Conservation (phyloP, 2,113 vertebrate genomes). For the Gallinago paraguaiae region DNA sequence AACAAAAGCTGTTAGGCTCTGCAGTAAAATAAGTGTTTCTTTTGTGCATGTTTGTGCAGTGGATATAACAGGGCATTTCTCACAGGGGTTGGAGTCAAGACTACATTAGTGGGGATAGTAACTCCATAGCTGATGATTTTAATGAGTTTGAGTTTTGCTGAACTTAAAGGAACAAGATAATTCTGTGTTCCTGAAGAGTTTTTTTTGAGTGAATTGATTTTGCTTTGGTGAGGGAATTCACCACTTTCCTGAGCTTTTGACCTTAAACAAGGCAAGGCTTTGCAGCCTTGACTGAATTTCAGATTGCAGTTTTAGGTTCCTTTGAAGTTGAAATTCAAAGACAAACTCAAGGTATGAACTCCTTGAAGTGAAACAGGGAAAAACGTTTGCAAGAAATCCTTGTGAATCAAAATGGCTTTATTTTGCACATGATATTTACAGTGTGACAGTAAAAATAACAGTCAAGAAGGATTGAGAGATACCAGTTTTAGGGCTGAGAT, state of each 20-base stretch:
- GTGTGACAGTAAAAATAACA: not conserved
- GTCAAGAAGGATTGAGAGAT: not conserved
- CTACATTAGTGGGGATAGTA: not conserved
- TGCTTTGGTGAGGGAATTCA: not conserved
- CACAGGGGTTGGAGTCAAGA: not conserved
- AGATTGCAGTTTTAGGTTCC: not conserved
- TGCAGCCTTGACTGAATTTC: constrained; percentile 9
- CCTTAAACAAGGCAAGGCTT: constrained; percentile 6
- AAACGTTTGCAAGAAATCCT: not conserved
- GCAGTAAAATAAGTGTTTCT: not conserved
- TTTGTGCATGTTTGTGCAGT: not conserved
- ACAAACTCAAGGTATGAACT: not conserved
- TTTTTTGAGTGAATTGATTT: not conserved
- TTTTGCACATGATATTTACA: not conserved
- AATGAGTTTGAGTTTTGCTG: not conserved
- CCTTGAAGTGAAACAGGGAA: not conserved
- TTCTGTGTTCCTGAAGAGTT: not conserved
- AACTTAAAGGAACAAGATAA: not conserved
- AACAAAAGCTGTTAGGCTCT: not conserved
- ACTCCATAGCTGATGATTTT: not conserved
- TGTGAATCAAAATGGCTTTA: not conserved
- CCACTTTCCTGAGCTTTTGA: not conserved
- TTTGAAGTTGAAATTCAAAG: constrained; percentile 46
- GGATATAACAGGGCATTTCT: not conserved
- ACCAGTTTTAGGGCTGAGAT: not conserved